These are phyloP conservation scores for Oryzias curvinotus DNA, from an alignment of 2,113 vertebrate species.

Conservation along the genomic window DNA sequence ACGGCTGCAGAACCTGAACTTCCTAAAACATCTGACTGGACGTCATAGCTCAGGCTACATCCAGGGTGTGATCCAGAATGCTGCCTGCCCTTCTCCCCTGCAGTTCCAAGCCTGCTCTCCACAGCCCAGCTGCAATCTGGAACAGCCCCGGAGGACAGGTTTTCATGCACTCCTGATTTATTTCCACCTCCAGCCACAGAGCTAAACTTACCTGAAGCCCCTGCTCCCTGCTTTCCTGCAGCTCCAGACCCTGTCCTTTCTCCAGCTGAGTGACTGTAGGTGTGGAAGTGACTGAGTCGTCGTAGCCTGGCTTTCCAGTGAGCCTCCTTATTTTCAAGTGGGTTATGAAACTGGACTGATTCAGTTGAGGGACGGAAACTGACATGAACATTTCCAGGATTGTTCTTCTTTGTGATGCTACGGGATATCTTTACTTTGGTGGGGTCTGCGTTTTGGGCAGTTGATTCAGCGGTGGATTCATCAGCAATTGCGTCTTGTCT, in stretches of 20 bases:
- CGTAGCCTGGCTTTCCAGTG: constrained; percentile 94
- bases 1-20: constrained; percentile 40
- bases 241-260: constrained; percentile 71
- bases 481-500: constrained; percentile 79
- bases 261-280: constrained; percentile 75
- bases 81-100: constrained; percentile 58
- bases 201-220: constrained; percentile 75
- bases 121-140: constrained; percentile 57
- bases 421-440: constrained; percentile 84
- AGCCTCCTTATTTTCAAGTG: constrained; percentile 93
- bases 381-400: constrained; percentile 85
- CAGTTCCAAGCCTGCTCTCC: constrained; percentile 60
- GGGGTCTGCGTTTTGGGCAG: constrained; percentile 61
- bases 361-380: constrained; percentile 96
- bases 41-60: constrained; percentile 33
- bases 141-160: constrained; percentile 28
- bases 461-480: constrained; percentile 64
- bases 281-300: constrained; percentile 90
- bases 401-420: constrained; percentile 82
- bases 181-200: constrained; percentile 51
- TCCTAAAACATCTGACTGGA: constrained; percentile 39
- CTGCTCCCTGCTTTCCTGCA: constrained; percentile 68
- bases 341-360: constrained; percentile 95
- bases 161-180: constrained; percentile 52
- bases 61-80: constrained; percentile 30